phyloP scores from a whole-genome alignment of 2,888 invertebrate species.

The Dione juno region DNA sequence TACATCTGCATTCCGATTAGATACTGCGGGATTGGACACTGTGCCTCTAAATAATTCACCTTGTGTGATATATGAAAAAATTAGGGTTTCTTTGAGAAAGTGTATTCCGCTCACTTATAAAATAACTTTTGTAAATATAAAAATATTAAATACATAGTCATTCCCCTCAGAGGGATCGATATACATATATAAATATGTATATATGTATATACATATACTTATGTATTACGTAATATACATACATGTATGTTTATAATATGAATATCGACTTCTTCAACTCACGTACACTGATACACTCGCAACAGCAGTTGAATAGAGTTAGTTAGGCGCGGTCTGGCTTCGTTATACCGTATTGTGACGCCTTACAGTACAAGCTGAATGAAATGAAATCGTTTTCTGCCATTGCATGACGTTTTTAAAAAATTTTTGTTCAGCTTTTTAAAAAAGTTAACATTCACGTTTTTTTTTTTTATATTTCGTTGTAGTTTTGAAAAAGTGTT shows the following conservation, averaged over 20 bases:
- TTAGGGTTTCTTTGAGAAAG: too few species aligned
- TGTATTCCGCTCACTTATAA: too few species aligned
- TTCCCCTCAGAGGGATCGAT: too few species aligned
- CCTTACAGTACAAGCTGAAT: conserved; percentile 16
- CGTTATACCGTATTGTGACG: conserved; percentile 46
- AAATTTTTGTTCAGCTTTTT: conserved; percentile 7
- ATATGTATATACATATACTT: not conserved
- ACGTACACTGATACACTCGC: conserved; percentile 31
- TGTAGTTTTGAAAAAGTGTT: conserved; percentile 1
- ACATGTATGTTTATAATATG: too few species aligned
- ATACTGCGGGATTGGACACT: too few species aligned
- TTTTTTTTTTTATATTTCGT: not conserved
- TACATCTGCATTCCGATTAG: too few species aligned
- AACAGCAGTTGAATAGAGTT: conserved; percentile 45
- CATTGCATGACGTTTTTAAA: conserved; percentile 12
- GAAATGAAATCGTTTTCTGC: conserved; percentile 24
- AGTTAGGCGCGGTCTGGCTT: conserved; percentile 46
- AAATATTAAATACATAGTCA: too few species aligned
- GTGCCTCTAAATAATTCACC: too few species aligned
- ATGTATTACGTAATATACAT: not conserved
- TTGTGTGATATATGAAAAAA: too few species aligned
- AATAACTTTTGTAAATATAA: too few species aligned
- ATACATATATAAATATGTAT: not conserved
- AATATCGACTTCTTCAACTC: not conserved
- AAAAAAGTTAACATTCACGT: not conserved